Evolutionary conservation across 1,140 invertebrate genomes (phyloP).

Genomic region (Cherax quadricarinatus): DNA sequence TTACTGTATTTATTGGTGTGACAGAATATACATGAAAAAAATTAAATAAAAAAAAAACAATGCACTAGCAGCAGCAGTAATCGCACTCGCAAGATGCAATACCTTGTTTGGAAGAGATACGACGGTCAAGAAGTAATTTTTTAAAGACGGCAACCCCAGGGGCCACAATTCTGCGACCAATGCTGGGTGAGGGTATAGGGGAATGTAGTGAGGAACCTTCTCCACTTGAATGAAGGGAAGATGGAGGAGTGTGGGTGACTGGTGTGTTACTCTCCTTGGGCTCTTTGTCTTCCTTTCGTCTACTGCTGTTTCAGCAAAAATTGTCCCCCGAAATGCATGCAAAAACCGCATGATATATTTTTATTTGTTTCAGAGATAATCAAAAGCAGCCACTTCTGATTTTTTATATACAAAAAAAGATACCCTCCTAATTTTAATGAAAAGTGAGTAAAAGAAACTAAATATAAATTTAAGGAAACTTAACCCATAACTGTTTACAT

Average conservation of each 20-base stretch:
- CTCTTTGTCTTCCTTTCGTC: background rate
- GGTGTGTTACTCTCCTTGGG: background rate
- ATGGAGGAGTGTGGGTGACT: slow-evolving; percentile 9
- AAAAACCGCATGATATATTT: background rate
- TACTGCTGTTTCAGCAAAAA: background rate
- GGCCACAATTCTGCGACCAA: slow-evolving; percentile 47
- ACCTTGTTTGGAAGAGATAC: slow-evolving; percentile 52
- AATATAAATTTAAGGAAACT: no score
- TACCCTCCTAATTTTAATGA: background rate
- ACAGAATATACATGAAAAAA: background rate
- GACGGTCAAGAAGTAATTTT: slow-evolving; percentile 56
- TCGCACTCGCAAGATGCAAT: background rate
- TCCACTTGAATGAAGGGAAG: slow-evolving; percentile 32
- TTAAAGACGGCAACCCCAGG: slow-evolving; percentile 59
- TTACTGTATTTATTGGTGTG: no score
- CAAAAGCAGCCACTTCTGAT: background rate
- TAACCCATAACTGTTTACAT: no score
- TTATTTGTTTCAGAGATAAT: background rate
- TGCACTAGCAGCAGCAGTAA: no score
- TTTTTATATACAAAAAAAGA: background rate
- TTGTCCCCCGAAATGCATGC: background rate
- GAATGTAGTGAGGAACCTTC: slow-evolving; percentile 40
- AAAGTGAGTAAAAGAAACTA: no score
- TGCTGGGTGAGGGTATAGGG: slow-evolving; percentile 54
- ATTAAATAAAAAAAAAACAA: no score